Base-by-base conservation (phyloP, 2,797 vertebrate genomes). In the Thunnus albacares region DNA sequence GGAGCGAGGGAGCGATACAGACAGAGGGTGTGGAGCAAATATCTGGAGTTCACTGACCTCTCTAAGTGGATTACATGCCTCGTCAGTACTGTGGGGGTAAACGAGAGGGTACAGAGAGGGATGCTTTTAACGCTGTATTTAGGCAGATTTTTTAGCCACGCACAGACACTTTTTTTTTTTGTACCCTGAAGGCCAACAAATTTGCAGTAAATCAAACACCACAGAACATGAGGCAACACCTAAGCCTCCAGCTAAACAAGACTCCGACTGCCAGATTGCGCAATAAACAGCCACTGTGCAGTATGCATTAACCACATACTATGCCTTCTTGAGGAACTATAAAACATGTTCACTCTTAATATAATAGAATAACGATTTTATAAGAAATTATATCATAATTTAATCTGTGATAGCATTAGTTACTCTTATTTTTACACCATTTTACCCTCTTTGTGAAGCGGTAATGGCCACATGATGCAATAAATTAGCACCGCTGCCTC, bases 41-140 rank as follows among this genome's bases (percentile, higher is more conserved):
- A 89, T 93, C 91, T 93, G 80, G 73, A 76, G 87, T 85, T 91
- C 92, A 90, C 75, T 93, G 90, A 92, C 92, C 89, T 92, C 77
- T 81, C 74, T 92, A 93, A 93, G 87, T 88, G 86, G 91, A 94
- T 94, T 92, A 92, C 82, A 84, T 59, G 78, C 82, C 82, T 77
- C 52, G 55, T 75, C 67, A 75, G 82, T 77, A 71, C 76, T 73
- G 72, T 1, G 41, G 83, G 75, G 81, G 71, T 22, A 45, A 63
- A 53, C 11, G 35, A 67, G 70, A 60, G 76, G 60, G 52, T 49
- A 28, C 38, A 33, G n/a, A 30, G n/a, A 17, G 28, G 26, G 51
- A 33, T 22, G 18, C 58, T 20, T 78, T 78, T 66, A 60, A 69
- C n/a, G 3, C 56, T 41, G 70, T 5, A 22, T 64, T 58, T 43